phyloP scores from a whole-genome alignment of 1,140 invertebrate genomes.

The Pseudomyrmex sp. region DNA sequence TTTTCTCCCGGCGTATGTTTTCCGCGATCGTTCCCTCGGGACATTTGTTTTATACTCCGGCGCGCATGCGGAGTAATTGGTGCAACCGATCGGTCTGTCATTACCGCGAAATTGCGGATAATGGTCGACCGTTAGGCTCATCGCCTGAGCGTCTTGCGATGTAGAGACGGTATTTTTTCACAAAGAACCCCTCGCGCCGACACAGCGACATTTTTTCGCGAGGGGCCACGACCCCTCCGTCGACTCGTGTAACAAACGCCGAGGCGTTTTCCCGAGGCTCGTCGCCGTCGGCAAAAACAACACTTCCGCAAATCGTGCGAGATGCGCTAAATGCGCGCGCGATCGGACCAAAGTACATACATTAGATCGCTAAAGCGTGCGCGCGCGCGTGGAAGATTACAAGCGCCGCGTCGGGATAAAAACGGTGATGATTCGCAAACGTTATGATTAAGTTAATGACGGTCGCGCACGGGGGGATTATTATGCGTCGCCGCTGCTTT shows the following conservation, averaged over 20 bases:
- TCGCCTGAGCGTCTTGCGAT: background rate
- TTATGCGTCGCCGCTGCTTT: background rate
- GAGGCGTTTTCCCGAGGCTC: background rate
- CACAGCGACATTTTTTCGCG: slow-evolving; percentile 21
- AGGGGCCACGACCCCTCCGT: background rate
- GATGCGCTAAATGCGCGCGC: slow-evolving; percentile 1
- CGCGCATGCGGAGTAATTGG: slow-evolving; percentile 19
- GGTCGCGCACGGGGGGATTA: background rate
- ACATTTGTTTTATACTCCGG: background rate
- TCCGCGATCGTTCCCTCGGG: background rate
- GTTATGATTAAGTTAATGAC: slow-evolving; percentile 29
- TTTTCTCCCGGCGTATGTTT: background rate
- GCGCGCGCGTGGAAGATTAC: slow-evolving; percentile 23
- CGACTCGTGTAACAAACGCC: background rate
- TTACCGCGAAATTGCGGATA: slow-evolving; percentile 43
- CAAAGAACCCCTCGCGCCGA: background rate
- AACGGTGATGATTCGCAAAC: background rate
- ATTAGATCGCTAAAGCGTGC: slow-evolving; percentile 19
- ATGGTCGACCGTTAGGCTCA: slow-evolving; percentile 51
- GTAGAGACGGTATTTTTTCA: background rate
- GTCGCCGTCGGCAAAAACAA: slow-evolving; percentile 3
- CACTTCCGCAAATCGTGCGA: slow-evolving; percentile 6
- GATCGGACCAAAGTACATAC: slow-evolving; percentile 18
- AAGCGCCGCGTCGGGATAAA: background rate
- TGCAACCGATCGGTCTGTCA: slow-evolving; percentile 35